A percentile compares a stretch with the other conserved stretches of the same genome.
These are phyloP conservation scores for Pygocentrus nattereri DNA, from an alignment of 2,797 vertebrate genomes.

Conservation along the genomic window DNA sequence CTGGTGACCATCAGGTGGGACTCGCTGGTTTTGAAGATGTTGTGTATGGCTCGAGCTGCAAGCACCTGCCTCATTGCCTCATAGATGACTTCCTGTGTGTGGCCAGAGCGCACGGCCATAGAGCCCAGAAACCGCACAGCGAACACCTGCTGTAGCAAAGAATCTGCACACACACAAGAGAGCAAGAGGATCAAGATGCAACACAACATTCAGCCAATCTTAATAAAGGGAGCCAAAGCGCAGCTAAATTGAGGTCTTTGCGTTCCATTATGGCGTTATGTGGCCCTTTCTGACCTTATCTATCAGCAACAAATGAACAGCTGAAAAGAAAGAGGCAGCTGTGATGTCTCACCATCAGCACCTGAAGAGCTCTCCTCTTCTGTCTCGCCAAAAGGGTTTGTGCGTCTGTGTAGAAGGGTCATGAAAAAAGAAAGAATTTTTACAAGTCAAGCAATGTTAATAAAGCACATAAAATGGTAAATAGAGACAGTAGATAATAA, in stretches of 20 bases:
- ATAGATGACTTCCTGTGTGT: slow-evolving; percentile 90
- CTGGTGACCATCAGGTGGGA: slow-evolving; percentile 97
- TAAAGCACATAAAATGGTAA: too few relatives aligned
- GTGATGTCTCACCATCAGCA: slow-evolving; percentile 80
- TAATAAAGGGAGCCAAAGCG: slow-evolving; percentile 19
- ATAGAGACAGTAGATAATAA: too few relatives aligned
- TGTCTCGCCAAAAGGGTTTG: slow-evolving; percentile 95
- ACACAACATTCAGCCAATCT: not conserved
- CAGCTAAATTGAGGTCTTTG: slow-evolving; percentile 5
- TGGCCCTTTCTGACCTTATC: slow-evolving; percentile 4
- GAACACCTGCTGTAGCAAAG: slow-evolving; percentile 94
- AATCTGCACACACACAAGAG: slow-evolving; percentile 77
- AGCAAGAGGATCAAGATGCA: not conserved
- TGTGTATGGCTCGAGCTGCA: slow-evolving; percentile 96
- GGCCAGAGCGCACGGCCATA: slow-evolving; percentile 91
- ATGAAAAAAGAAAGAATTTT: not conserved
- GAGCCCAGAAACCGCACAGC: slow-evolving; percentile 94
- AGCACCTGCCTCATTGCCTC: slow-evolving; percentile 98
- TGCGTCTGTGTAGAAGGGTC: slow-evolving; percentile 80
- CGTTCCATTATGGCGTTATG: slow-evolving; percentile 1
- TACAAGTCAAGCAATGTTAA: too few relatives aligned
- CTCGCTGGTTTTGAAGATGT: slow-evolving; percentile 96
- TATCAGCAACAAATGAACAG: slow-evolving; percentile 8
- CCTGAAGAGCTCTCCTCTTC: slow-evolving; percentile 80
- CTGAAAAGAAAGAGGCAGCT: not conserved